These are phyloP conservation scores for Cheilinus undulatus DNA, from an alignment of 2,113 vertebrate species.

Conservation along the genomic window DNA sequence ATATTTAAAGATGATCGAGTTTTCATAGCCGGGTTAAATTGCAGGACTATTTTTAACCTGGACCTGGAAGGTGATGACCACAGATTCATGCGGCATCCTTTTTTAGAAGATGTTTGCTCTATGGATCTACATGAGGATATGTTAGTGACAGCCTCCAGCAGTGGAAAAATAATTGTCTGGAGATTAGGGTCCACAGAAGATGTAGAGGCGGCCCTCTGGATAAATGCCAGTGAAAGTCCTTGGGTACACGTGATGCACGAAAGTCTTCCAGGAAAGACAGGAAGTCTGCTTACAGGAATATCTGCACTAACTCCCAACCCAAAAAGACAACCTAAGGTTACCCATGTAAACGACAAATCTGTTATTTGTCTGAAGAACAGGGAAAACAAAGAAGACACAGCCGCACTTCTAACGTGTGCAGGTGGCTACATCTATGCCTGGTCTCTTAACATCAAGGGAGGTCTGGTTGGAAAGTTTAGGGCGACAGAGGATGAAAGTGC, in stretches of 20 bases:
- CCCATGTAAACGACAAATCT: neutral
- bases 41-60: conserved; percentile 19
- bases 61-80: rapidly evolving
- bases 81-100: neutral
- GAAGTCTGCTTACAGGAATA: too few relatives aligned
- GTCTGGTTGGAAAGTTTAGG: conserved; percentile 27
- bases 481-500: neutral
- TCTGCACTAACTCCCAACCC: neutral
- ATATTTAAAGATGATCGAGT: neutral
- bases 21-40: conserved; percentile 2
- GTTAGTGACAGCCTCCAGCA: conserved; percentile 10
- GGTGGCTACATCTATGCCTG: conserved; percentile 19
- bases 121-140: neutral
- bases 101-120: conserved; percentile 18
- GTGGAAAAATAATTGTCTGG: conserved; percentile 29
- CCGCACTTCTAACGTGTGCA: conserved; percentile 9
- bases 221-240: neutral
- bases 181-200: neutral
- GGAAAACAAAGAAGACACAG: rapidly evolving
- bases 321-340: too few relatives aligned
- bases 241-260: rapidly evolving
- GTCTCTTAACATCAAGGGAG: conserved; percentile 2
- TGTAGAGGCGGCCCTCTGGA: neutral
- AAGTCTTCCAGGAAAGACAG: neutral
- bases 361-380: conserved; percentile 18